A percentile compares a stretch with the other conserved stretches of the same genome.
These are phyloP conservation scores for human (Homo sapiens) DNA, from an alignment of 2,113 vertebrate genomes.

Conservation along the genomic window DNA sequence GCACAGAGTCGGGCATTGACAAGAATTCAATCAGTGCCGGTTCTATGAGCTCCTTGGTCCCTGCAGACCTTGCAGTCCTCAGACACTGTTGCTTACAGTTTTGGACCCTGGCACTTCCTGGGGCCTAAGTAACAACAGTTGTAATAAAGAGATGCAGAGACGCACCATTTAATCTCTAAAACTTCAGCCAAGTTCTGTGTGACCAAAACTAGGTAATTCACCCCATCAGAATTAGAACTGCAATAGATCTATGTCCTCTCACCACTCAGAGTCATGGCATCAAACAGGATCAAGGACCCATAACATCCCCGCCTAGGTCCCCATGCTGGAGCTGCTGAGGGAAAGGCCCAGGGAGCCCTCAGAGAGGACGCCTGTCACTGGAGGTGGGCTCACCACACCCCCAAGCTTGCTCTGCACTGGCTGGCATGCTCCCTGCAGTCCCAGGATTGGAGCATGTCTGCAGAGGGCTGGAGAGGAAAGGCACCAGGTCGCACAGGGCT, in stretches of 20 bases:
- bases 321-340: neutral
- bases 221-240: neutral
- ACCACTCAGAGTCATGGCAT: too few relatives aligned
- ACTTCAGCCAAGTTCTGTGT: neutral
- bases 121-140: neutral
- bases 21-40: rapidly evolving
- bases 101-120: neutral
- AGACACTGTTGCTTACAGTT: neutral
- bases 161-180: neutral
- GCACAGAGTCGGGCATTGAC: rapidly evolving
- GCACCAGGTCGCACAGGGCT: too few relatives aligned
- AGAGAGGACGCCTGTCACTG: neutral
- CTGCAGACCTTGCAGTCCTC: neutral
- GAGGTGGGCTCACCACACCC: rapidly evolving
- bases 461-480: too few relatives aligned
- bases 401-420: neutral
- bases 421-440: neutral
- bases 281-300: neutral
- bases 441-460: too few relatives aligned
- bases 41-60: rapidly evolving
- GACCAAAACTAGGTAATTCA: neutral
- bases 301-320: neutral
- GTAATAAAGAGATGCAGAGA: rapidly evolving
- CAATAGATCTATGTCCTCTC: neutral
- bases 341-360: neutral